phyloP scores from a whole-genome alignment of 2,113 vertebrate genomes.

The Dolichotis patagonum region DNA sequence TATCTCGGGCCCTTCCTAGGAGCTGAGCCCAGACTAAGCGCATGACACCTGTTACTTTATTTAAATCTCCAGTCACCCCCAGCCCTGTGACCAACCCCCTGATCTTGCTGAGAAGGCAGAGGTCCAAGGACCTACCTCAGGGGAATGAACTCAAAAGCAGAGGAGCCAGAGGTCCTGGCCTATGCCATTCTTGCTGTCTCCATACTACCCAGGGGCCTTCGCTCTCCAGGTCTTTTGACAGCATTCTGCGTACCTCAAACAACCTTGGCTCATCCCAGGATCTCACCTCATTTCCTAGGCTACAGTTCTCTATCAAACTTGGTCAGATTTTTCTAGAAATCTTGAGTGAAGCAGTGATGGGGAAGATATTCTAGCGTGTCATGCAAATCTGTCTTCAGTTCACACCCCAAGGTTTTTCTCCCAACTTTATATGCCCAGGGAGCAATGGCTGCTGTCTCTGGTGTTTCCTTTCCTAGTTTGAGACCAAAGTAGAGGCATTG shows the following conservation, averaged over 20 bases:
- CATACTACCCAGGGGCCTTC: not conserved
- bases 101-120: not conserved
- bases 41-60: not conserved
- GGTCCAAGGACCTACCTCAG: not conserved
- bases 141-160: too few relatives aligned
- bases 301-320: not conserved
- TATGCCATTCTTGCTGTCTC: not conserved
- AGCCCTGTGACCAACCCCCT: not conserved
- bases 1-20: not conserved
- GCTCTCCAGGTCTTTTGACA: not conserved
- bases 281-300: not conserved
- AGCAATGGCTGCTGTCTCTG: not conserved
- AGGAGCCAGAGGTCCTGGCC: not conserved
- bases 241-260: not conserved
- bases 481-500: accelerated
- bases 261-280: not conserved
- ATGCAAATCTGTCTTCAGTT: not conserved
- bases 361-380: not conserved
- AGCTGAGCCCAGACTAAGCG: not conserved
- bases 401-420: not conserved
- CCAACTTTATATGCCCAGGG: accelerated
- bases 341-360: not conserved
- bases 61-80: not conserved
- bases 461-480: not conserved
- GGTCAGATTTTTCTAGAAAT: conserved; percentile 8